Evolutionary conservation across 2,888 invertebrate genomes (phyloP).

Genomic region (Cyrtodaria siliqua): DNA sequence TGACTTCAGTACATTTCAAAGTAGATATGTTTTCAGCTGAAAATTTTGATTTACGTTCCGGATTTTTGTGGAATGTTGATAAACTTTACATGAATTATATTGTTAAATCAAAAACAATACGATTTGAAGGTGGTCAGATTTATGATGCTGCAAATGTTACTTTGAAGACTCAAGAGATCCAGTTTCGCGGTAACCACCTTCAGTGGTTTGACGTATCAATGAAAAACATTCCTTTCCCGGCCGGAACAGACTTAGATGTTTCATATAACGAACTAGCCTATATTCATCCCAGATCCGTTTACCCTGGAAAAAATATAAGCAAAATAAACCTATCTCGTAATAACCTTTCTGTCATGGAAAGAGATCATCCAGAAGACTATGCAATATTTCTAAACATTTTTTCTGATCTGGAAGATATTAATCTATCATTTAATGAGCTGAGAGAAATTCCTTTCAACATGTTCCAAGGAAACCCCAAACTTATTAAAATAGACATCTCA

Average conservation of each 20-base stretch:
- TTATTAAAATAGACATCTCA: too few relatives aligned
- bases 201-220: constrained; percentile 1
- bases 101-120: too few relatives aligned
- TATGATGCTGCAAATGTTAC: neutral
- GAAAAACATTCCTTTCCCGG: constrained; percentile 5
- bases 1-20: too few relatives aligned
- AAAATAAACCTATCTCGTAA: neutral
- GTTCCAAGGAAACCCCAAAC: too few relatives aligned
- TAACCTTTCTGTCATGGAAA: neutral
- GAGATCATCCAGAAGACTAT: neutral
- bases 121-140: neutral
- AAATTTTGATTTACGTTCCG: too few relatives aligned
- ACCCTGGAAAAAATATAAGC: neutral
- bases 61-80: neutral
- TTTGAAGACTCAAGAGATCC: neutral
- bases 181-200: constrained; percentile 1
- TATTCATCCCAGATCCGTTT: neutral
- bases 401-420: too few relatives aligned
- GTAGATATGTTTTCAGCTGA: too few relatives aligned
- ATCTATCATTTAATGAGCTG: too few relatives aligned
- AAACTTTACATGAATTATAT: neutral
- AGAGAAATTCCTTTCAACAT: too few relatives aligned
- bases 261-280: neutral
- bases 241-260: constrained; percentile 1
- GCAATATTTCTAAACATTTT: too few relatives aligned